phyloP scores from a whole-genome alignment of 2,113 vertebrate genomes.

The Varanus komodoensis region DNA sequence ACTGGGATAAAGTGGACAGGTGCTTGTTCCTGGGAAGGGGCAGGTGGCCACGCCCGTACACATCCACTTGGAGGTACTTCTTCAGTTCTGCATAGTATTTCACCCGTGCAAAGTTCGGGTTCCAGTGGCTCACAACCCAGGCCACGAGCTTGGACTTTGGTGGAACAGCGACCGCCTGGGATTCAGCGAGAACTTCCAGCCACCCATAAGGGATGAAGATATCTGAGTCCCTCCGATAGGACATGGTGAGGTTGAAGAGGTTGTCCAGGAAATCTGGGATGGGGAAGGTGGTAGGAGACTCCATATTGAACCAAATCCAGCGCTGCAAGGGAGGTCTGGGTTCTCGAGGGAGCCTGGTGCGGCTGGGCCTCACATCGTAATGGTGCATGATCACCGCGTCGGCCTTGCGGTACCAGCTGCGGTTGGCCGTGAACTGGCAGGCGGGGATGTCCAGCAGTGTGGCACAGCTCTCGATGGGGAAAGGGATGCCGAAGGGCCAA shows the following conservation, averaged over 20 bases:
- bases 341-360: not conserved
- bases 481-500: not conserved
- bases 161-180: constrained; percentile 3
- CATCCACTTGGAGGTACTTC: constrained; percentile 62
- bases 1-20: constrained; percentile 54
- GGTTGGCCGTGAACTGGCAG: constrained; percentile 40
- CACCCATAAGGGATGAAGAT: constrained; percentile 68
- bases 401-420: not conserved
- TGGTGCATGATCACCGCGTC: constrained; percentile 59
- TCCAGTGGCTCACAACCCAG: constrained; percentile 82
- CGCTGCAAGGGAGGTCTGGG: constrained; percentile 32
- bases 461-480: constrained; percentile 4
- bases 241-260: constrained; percentile 71
- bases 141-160: constrained; percentile 72
- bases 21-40: constrained; percentile 4
- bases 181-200: constrained; percentile 22
- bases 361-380: not conserved
- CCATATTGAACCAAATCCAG: constrained; percentile 74
- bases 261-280: constrained; percentile 45
- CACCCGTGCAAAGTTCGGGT: not conserved
- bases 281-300: constrained; percentile 29
- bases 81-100: constrained; percentile 69
- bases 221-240: constrained; percentile 64
- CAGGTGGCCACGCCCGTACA: constrained; percentile 64
- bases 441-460: fast-evolving